Evolutionary conservation across 1,140 invertebrate species (phyloP), one percentile per base, ranked within the genome.

Genomic region (Saccostrea glomerata): DNA sequence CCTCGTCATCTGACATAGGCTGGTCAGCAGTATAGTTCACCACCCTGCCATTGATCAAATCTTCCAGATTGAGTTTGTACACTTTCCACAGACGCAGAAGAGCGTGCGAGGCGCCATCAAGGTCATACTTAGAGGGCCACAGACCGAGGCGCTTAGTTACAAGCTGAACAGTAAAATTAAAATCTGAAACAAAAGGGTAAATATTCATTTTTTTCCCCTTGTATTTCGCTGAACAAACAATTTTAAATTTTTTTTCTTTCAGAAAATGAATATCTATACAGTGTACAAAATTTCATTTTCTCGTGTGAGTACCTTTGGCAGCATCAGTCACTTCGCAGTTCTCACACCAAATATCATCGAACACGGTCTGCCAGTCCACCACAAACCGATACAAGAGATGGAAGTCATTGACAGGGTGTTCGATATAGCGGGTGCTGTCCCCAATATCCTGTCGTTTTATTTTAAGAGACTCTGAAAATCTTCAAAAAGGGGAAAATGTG

Each of bases 31-130:
- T 54, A 1, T 70, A 66, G 23, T 73, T 58, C 6, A 56, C 12
- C 12, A 88, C 25, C 0, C 13, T 11, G 23, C 87, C 87, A 36
- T 88, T 40, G n/a, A 88, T 84, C 47, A 73, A 47, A 1, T 47
- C 55, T 15, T 88, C 66, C 4, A 88, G 36, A 47, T 85, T 47
- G n/a, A 88, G 83, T 36, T 88, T 73, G 56, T 88, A 88, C 55
- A 88, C 83, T 56, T 55, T 60, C 40, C 87, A 83, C 2, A 88
- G n/a, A 11, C 87, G 36, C 1, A 88, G n/a, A 11, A 88, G n/a
- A 1, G 87, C 87, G 3, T 85, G 25, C 11, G 87, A 82, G 17
- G 87, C 47, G n/a, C 82, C 87, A 20, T 88, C 83, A 0, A 88
- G 17, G 25, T 88, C 87, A 20, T 84, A 73, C 11, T 66, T 63